These are phyloP conservation scores for Netelia virgata DNA, from an alignment of 2,888 invertebrate genomes.

Conservation along the genomic window DNA sequence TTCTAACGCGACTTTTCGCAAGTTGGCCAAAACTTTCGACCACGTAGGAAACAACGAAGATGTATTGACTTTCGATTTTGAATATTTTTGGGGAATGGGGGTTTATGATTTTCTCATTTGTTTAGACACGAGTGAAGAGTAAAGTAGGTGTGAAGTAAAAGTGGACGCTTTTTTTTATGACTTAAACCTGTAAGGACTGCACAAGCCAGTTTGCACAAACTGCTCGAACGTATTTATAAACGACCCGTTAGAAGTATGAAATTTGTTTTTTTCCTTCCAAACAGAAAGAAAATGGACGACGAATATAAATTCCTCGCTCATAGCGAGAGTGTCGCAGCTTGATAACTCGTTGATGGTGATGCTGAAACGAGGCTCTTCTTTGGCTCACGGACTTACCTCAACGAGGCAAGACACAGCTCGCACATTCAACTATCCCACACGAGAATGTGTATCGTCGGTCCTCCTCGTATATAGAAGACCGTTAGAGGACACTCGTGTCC, in stretches of 20 bases:
- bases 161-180: too few species aligned
- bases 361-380: conserved; percentile 11
- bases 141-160: too few species aligned
- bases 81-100: conserved; percentile 2
- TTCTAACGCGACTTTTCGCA: conserved; percentile 13
- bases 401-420: neutral
- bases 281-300: too few species aligned
- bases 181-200: neutral
- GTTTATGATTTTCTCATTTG: too few species aligned
- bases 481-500: conserved; percentile 20
- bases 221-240: too few species aligned
- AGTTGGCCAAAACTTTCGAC: neutral
- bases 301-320: too few species aligned
- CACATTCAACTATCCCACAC: neutral
- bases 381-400: neutral
- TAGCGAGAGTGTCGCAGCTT: conserved; percentile 38
- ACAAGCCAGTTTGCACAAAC: too few species aligned
- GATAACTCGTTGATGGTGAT: conserved; percentile 68
- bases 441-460: conserved; percentile 22
- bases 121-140: too few species aligned
- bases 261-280: too few species aligned
- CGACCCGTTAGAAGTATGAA: too few species aligned
- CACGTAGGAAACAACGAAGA: conserved; percentile 12
- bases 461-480: conserved; percentile 32
- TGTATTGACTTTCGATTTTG: neutral